phyloP scores from a whole-genome alignment of 2,113 vertebrate species.

The Corythornis madagascariensis region DNA sequence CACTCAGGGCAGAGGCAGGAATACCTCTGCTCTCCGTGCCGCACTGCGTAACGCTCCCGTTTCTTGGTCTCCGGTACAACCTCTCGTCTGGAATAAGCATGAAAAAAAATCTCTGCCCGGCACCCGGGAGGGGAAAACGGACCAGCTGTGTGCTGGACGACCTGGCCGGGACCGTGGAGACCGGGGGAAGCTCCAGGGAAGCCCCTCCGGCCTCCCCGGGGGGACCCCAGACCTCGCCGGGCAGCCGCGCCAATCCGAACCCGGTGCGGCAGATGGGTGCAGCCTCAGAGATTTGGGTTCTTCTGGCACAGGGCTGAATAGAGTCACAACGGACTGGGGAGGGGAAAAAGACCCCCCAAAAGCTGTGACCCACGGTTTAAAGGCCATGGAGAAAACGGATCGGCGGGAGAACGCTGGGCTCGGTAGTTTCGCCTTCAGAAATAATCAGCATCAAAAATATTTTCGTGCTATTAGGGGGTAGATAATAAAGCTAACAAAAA shows the following conservation, averaged over 20 bases:
- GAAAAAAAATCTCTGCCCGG: neutral
- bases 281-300: neutral
- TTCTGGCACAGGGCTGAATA: neutral
- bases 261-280: too few species aligned
- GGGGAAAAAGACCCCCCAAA: neutral
- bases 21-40: neutral
- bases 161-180: neutral
- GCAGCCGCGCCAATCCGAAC: neutral
- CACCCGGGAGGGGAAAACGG: neutral
- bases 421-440: neutral
- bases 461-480: neutral
- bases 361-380: rapidly evolving
- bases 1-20: neutral
- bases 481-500: neutral
- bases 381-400: neutral
- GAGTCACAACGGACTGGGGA: neutral
- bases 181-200: rapidly evolving
- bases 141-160: rapidly evolving
- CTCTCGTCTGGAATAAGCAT: neutral
- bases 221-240: neutral
- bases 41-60: neutral
- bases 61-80: neutral
- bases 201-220: too few species aligned
- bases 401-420: neutral
- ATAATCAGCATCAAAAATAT: neutral